phyloP scores from a whole-genome alignment of 2,888 invertebrate species.

The Lasius platythorax region DNA sequence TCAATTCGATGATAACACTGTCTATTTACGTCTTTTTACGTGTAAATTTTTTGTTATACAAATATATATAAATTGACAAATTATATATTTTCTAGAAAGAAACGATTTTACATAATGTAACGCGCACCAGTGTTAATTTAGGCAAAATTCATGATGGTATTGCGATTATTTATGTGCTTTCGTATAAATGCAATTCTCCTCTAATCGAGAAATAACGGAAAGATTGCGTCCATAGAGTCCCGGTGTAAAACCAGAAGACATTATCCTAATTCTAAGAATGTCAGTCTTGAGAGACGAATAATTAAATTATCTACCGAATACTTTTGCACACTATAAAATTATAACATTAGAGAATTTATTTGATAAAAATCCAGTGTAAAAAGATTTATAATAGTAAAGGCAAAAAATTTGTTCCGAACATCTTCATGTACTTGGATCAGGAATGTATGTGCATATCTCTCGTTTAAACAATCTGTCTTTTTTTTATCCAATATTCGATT shows the following conservation, averaged over 20 bases:
- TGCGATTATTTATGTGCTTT: neutral
- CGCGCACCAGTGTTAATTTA: conserved; percentile 1
- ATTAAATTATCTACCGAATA: conserved; percentile 37
- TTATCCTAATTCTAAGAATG: conserved; percentile 31
- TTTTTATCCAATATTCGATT: neutral
- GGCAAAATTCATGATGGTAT: conserved; percentile 2
- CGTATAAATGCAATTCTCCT: conserved; percentile 61
- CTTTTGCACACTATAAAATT: neutral
- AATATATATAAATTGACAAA: neutral
- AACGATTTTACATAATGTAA: conserved; percentile 9
- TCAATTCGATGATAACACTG: conserved; percentile 6
- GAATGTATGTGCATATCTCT: conserved; percentile 18
- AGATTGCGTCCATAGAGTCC: neutral
- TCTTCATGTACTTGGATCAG: neutral
- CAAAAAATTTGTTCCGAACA: neutral
- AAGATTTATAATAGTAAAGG: neutral
- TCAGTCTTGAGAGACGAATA: conserved; percentile 45
- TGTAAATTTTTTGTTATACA: conserved; percentile 5
- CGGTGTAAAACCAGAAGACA: conserved; percentile 18
- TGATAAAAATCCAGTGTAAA: neutral
- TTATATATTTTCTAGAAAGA: conserved; percentile 14
- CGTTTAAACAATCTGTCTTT: neutral
- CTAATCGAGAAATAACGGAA: conserved; percentile 36
- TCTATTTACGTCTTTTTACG: neutral
- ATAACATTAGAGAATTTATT: neutral